phyloP scores from a whole-genome alignment of 2,797 vertebrate genomes.

The Smutsia gigantea region DNA sequence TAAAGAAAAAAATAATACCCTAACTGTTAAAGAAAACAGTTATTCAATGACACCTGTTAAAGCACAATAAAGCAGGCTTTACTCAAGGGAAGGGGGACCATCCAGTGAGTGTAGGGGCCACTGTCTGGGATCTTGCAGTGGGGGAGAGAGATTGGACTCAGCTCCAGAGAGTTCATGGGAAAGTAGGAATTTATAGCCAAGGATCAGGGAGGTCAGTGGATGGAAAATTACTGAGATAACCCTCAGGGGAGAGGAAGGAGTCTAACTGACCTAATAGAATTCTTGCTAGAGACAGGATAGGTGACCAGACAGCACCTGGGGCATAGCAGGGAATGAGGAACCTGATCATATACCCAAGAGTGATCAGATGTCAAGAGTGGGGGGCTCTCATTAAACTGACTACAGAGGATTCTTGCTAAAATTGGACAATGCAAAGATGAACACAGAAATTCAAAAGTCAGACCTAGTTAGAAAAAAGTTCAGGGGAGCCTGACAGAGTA shows the following conservation, averaged over 20 bases:
- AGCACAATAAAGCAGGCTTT: neutral
- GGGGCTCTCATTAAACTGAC: neutral
- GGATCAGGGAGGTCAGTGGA: neutral
- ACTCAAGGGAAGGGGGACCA: neutral
- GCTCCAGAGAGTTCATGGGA: neutral
- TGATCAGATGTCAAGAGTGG: neutral
- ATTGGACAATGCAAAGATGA: neutral
- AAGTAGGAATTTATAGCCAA: neutral
- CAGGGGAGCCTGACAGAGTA: neutral
- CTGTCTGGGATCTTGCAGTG: neutral
- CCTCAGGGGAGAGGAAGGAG: neutral
- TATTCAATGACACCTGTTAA: too few relatives aligned
- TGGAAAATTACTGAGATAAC: neutral
- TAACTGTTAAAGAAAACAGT: neutral
- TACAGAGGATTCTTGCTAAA: neutral
- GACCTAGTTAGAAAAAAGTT: neutral
- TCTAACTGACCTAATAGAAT: neutral
- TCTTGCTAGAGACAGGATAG: neutral
- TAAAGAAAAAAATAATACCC: neutral
- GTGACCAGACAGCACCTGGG: neutral
- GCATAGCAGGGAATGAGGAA: neutral
- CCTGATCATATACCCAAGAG: neutral
- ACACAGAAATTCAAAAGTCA: neutral
- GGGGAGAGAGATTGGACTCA: neutral
- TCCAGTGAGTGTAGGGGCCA: neutral